Evolutionary conservation across 2,888 invertebrate genomes (phyloP).

Genomic region (Drosophila melanosoma): DNA sequence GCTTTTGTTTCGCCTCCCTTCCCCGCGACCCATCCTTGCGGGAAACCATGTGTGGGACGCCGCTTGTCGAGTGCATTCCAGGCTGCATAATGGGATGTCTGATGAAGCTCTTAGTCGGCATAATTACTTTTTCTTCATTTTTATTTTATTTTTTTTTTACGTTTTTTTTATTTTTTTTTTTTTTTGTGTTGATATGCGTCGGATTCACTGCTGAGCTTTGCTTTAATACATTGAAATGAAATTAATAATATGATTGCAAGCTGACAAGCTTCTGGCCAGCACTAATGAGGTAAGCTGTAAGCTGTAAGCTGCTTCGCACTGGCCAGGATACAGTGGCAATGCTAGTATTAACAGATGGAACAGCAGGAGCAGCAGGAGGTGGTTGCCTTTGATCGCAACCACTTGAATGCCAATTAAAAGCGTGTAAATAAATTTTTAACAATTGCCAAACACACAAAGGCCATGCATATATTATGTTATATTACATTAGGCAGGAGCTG

Average conservation of each 20-base stretch:
- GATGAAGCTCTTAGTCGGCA: constrained; percentile 81
- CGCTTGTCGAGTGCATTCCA: constrained; percentile 71
- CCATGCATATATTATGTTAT: constrained; percentile 58
- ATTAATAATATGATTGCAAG: constrained; percentile 52
- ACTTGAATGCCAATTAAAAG: constrained; percentile 79
- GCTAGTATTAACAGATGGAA: constrained; percentile 1
- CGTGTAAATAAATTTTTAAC: constrained; percentile 78
- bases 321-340: constrained; percentile 22
- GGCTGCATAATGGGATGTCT: constrained; percentile 79
- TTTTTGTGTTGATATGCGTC: constrained; percentile 39
- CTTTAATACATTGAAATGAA: constrained; percentile 44
- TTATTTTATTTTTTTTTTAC: constrained; percentile 49
- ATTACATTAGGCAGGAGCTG: constrained; percentile 43
- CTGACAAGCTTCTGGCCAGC: constrained; percentile 30
- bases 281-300: constrained; percentile 53
- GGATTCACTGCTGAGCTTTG: constrained; percentile 16
- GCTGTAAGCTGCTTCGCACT: constrained; percentile 24
- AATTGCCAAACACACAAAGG: constrained; percentile 66
- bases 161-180: constrained; percentile 16
- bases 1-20: constrained; percentile 63
- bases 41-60: constrained; percentile 50
- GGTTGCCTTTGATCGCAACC: constrained; percentile 64
- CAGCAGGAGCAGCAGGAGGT: constrained; percentile 59
- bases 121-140: constrained; percentile 71
- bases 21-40: neutral